These are phyloP conservation scores for Bos indicus DNA, from an alignment of 2,113 vertebrate genomes.

Conservation along the genomic window DNA sequence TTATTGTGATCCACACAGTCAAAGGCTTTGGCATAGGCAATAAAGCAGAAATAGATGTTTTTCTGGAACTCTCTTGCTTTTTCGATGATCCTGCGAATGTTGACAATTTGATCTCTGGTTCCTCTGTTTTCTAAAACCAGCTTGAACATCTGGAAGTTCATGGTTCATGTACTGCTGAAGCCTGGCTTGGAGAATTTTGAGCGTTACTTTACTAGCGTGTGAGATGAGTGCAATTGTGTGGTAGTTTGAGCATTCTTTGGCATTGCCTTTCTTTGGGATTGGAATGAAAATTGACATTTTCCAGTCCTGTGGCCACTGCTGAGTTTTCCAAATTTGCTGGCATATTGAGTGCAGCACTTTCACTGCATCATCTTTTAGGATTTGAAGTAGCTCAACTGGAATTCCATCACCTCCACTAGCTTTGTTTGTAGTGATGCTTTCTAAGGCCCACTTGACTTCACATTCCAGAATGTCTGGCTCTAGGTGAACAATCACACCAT, in stretches of 20 bases:
- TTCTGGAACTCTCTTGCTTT: not conserved
- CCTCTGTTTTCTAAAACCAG: not conserved
- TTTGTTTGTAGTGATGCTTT: not conserved
- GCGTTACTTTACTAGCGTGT: not conserved
- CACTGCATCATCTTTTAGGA: not conserved
- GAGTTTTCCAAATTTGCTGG: not conserved
- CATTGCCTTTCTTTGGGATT: not conserved
- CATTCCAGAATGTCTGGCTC: not conserved
- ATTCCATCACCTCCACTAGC: not conserved
- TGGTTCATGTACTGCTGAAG: fast-evolving
- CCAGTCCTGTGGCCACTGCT: not conserved
- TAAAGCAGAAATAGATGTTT: not conserved
- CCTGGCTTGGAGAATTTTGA: not conserved
- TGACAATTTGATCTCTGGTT: not conserved
- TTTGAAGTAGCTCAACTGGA: not conserved
- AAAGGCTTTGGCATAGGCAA: not conserved
- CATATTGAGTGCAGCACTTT: not conserved
- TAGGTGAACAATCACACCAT: not conserved
- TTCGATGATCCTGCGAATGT: not conserved
- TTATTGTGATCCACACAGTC: not conserved
- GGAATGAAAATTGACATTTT: not conserved
- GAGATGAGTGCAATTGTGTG: not conserved
- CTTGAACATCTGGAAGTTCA: not conserved
- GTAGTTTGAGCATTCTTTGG: not conserved
- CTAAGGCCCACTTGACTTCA: not conserved